Percentiles rank a stretch among this genome's conserved stretches.
Evolutionary conservation across 2,888 invertebrate genomes (phyloP).

Genomic region (Marronus borbonicus): DNA sequence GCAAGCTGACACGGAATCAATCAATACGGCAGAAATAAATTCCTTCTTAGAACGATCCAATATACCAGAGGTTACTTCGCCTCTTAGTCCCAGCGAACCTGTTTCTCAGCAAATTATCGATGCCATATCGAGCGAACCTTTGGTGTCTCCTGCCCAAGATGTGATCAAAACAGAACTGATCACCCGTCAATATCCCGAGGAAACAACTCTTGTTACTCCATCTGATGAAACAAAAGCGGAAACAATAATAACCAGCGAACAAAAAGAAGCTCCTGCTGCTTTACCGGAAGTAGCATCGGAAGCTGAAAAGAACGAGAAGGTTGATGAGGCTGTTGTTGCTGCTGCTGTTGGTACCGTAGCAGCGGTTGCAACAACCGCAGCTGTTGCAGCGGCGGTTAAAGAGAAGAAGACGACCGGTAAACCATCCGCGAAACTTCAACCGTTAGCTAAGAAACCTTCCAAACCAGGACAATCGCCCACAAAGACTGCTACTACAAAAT

Average conservation of each 20-base stretch:
- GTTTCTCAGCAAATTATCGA: conserved; percentile 31
- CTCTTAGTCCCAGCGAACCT: conserved; percentile 57
- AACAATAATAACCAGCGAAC: conserved; percentile 49
- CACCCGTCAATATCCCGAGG: conserved; percentile 62
- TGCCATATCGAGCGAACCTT: conserved; percentile 49
- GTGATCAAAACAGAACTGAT: conserved; percentile 61
- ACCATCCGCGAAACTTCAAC: conserved; percentile 56
- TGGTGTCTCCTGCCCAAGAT: conserved; percentile 52
- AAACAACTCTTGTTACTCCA: conserved; percentile 56
- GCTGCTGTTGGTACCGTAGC: conserved; percentile 62
- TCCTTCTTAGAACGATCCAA: conserved; percentile 61
- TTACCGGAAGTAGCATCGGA: conserved; percentile 57
- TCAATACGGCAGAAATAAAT: conserved; percentile 60
- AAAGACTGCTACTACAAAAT: conserved; percentile 57
- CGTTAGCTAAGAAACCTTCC: conserved; percentile 52
- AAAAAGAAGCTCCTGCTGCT: conserved; percentile 53
- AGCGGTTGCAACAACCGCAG: conserved; percentile 63
- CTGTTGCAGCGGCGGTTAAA: conserved; percentile 62
- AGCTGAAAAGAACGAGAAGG: conserved; percentile 49
- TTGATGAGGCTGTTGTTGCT: conserved; percentile 52
- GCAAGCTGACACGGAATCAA: conserved; percentile 55
- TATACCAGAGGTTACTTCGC: conserved; percentile 60
- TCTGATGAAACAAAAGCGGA: conserved; percentile 57
- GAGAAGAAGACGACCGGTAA: conserved; percentile 61
- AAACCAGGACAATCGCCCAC: conserved; percentile 54